Base-by-base conservation (phyloP, 2,113 vertebrate genomes). In the Trachemys scripta region DNA sequence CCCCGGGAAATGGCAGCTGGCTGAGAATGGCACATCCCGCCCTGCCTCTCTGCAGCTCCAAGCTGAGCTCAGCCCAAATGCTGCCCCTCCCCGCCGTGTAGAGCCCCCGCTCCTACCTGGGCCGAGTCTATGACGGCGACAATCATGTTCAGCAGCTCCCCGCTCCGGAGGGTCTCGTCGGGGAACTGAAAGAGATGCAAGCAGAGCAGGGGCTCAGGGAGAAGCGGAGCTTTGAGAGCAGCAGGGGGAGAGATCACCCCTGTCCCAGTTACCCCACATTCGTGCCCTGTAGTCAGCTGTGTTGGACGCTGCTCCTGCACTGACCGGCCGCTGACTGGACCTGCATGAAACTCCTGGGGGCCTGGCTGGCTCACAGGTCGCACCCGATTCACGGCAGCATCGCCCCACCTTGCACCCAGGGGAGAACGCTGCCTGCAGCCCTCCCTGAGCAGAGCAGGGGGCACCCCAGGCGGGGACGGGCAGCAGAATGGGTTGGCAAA, bases 61-160 rank as follows among this genome's bases (percentile, higher is more conserved):
- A 10, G 59, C 59, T 14, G 59, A 62, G 59, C 13, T 62, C 29
- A 16, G 59, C 29, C 59, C 31, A 11, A 9, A 24, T 0, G 35
- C 22, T 8, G 5, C 2, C 2, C 0, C 3, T 3, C 2, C 54
- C 19, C 62, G 50, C 2, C 25, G 3, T 10, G 0, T 29, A 0
- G 5, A 3, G 13, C 1, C 3, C 2, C 10, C 9, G 1, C 2
- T 45, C n/a, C 78, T 42, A 99, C 98, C 98, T 99, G 98, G 10
- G 98, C 98, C 1, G 99, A 99, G 96, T 99, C 99, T 0, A 99
- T 99, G 84, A 99, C 99, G 0, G 99, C 99, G 3, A 99, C 99
- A 0, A 99, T 99, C 99, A 99, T 99, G 98, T 99, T 99, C 7
- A 99, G 98, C 80, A 99, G 98, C 96, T 99, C 99, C 2, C 99